Evolutionary conservation across 2,888 invertebrate species (phyloP).

Genomic region (Erynnis tages): DNA sequence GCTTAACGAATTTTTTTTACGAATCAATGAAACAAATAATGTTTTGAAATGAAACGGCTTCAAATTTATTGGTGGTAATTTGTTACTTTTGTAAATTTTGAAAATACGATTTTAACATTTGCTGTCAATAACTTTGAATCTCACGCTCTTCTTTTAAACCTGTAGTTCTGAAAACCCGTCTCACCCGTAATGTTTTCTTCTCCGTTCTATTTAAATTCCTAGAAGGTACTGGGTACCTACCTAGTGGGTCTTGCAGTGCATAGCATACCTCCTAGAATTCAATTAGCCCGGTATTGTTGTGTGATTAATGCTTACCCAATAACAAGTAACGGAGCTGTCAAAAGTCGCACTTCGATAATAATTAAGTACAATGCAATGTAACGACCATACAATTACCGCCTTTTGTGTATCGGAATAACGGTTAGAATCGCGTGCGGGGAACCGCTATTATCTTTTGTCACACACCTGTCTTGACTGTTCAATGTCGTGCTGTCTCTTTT

Average conservation of each 20-base stretch:
- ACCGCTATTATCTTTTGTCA: slow-evolving; percentile 36
- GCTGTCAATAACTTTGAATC: no score
- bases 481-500: slow-evolving; percentile 39
- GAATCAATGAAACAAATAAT: no score
- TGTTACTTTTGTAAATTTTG: no score
- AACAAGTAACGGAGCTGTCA: slow-evolving; percentile 52
- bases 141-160: not conserved
- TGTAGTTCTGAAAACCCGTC: not conserved
- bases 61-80: no score
- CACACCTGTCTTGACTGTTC: slow-evolving; percentile 39
- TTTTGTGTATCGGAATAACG: slow-evolving; percentile 22
- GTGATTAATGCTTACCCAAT: slow-evolving; percentile 42
- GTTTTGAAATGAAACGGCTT: not conserved
- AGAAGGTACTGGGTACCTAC: not conserved
- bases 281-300: slow-evolving; percentile 39
- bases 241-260: not conserved
- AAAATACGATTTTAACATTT: no score
- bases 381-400: slow-evolving; percentile 9
- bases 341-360: slow-evolving; percentile 55
- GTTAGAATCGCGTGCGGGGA: slow-evolving; percentile 29
- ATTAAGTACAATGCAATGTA: slow-evolving; percentile 28
- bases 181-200: no score
- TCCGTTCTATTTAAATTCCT: no score
- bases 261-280: slow-evolving; percentile 12
- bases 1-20: no score